Evolutionary conservation across 2,888 invertebrate species (phyloP).

Genomic region (Phaonia tiefii): DNA sequence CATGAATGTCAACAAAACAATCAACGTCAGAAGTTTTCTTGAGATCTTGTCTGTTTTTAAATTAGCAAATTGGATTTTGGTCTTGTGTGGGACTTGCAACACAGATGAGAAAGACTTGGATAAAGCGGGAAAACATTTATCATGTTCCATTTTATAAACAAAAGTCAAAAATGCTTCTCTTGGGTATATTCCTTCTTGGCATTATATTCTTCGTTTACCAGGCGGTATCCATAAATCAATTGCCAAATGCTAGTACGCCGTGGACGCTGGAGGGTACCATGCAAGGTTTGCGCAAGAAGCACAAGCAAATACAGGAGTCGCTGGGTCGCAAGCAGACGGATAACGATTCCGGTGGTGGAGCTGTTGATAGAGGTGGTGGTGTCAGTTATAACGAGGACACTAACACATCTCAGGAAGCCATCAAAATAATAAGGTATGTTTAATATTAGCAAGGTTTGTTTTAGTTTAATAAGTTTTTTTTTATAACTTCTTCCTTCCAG

Average conservation of each 20-base stretch:
- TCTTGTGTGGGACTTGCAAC: not conserved
- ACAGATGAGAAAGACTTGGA: constrained; percentile 79
- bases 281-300: constrained; percentile 68
- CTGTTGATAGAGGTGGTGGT: constrained; percentile 14
- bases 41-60: not conserved
- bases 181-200: constrained; percentile 78
- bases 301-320: constrained; percentile 63
- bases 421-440: constrained; percentile 77
- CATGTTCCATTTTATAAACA: constrained; percentile 80
- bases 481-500: constrained; percentile 69
- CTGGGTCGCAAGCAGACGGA: constrained; percentile 65
- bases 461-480: not conserved
- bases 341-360: constrained; percentile 47
- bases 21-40: not conserved
- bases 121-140: constrained; percentile 80
- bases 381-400: constrained; percentile 37
- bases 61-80: not conserved
- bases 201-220: constrained; percentile 79
- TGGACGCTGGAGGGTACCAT: constrained; percentile 74
- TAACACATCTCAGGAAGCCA: constrained; percentile 67
- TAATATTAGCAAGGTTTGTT: not conserved
- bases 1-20: too few species aligned
- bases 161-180: constrained; percentile 80
- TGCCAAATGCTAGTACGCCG: constrained; percentile 77
- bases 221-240: constrained; percentile 80